Evolutionary conservation across 2,113 vertebrate genomes (phyloP).

Genomic region (Psophia crepitans): DNA sequence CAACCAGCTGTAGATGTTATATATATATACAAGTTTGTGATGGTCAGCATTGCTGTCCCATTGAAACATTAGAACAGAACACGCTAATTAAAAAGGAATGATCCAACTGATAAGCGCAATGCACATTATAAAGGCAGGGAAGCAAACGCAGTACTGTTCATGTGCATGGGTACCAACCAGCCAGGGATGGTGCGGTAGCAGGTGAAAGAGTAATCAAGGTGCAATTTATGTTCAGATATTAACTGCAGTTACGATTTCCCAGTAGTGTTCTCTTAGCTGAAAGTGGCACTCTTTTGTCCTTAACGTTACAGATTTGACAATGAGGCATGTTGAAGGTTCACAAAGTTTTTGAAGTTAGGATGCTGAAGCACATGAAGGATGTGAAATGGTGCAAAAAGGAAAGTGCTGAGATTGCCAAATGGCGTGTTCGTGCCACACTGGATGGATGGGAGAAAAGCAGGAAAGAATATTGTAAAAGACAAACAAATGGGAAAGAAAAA

Average conservation of each 20-base stretch:
- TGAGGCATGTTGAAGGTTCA: background rate
- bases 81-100: constrained; percentile 38
- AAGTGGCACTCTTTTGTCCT: background rate
- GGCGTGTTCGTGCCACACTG: background rate
- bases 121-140: constrained; percentile 33
- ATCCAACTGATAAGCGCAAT: constrained; percentile 41
- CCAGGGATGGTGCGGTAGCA: background rate
- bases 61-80: constrained; percentile 18
- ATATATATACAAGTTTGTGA: background rate
- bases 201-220: background rate
- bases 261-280: background rate
- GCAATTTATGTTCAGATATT: constrained; percentile 48
- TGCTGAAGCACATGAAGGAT: background rate
- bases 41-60: background rate
- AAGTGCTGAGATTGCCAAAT: background rate
- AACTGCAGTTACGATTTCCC: background rate
- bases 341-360: background rate
- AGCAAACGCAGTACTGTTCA: constrained; percentile 45
- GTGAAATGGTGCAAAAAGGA: background rate
- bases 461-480: background rate
- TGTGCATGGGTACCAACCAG: background rate
- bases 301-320: background rate
- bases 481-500: background rate
- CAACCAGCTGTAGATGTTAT: background rate
- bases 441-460: background rate